phyloP scores from a whole-genome alignment of 2,113 vertebrate species.

The Elephantulus edwardii region DNA sequence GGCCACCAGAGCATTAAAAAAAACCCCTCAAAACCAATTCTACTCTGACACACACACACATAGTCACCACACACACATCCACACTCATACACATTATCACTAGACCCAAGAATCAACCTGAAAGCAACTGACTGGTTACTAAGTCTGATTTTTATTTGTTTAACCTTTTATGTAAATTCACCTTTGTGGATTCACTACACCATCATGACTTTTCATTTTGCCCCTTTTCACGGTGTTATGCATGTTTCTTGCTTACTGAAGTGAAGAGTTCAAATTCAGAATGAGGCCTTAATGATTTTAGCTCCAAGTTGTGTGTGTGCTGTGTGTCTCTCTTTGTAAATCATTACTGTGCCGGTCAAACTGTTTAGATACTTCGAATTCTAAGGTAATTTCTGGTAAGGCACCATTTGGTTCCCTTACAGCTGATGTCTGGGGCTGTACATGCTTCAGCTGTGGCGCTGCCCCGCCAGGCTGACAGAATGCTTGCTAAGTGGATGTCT shows the following conservation, averaged over 20 bases:
- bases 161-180: background rate
- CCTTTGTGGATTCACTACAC: background rate
- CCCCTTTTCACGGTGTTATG: background rate
- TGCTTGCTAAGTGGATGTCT: conserved; percentile 32
- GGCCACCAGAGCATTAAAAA: too few relatives aligned
- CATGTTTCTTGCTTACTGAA: background rate
- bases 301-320: background rate
- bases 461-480: conserved; percentile 21
- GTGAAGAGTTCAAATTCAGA: background rate
- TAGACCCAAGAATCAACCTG: background rate
- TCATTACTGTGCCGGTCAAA: conserved; percentile 5
- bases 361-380: conserved; percentile 58
- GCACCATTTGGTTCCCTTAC: conserved; percentile 60
- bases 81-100: too few relatives aligned
- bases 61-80: too few relatives aligned
- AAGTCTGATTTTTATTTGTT: background rate
- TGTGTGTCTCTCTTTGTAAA: background rate
- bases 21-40: background rate
- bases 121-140: background rate
- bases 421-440: conserved; percentile 57
- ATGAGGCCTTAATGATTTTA: background rate
- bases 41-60: background rate
- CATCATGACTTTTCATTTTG: background rate
- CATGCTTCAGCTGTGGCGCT: conserved; percentile 49
- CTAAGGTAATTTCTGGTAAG: conserved; percentile 44